Conservation (phyloP, 2,113 vertebrate genomes). For the Prolemur simus region DNA sequence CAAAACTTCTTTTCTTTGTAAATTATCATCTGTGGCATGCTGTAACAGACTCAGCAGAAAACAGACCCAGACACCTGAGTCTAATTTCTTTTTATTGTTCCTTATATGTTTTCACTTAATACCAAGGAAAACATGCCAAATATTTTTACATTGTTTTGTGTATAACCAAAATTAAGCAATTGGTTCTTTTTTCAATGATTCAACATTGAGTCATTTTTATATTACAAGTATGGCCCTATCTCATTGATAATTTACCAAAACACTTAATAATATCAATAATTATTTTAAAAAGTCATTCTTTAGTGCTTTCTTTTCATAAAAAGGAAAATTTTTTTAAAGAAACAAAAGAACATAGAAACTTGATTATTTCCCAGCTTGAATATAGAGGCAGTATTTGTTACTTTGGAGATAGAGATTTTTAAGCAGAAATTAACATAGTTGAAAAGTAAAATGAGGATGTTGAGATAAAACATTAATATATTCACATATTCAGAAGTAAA, state of each 20-base stretch:
- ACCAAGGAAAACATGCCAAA: background rate
- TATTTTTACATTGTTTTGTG: background rate
- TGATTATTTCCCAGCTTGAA: conserved; percentile 6
- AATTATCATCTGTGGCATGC: background rate
- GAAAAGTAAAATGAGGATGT: conserved; percentile 7
- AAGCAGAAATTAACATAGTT: conserved; percentile 17
- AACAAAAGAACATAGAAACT: background rate
- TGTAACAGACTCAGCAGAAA: background rate
- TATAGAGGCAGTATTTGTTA: conserved; percentile 3
- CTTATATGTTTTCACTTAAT: background rate
- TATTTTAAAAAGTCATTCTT: background rate
- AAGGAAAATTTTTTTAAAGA: background rate
- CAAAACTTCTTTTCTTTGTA: background rate
- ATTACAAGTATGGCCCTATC: background rate
- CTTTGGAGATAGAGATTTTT: background rate
- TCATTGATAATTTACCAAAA: background rate
- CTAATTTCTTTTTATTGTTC: background rate
- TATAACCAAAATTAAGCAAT: background rate
- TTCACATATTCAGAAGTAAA: conserved; percentile 40
- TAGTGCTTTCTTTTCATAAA: background rate
- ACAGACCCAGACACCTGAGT: background rate
- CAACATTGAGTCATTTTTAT: conserved; percentile 10
- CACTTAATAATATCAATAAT: background rate
- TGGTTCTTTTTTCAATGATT: background rate
- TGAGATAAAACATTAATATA: conserved; percentile 53